A percentile compares a stretch with the other conserved stretches of the same genome.
Conservation (phyloP, 1,140 invertebrate species). For the Olivierus martensii region DNA sequence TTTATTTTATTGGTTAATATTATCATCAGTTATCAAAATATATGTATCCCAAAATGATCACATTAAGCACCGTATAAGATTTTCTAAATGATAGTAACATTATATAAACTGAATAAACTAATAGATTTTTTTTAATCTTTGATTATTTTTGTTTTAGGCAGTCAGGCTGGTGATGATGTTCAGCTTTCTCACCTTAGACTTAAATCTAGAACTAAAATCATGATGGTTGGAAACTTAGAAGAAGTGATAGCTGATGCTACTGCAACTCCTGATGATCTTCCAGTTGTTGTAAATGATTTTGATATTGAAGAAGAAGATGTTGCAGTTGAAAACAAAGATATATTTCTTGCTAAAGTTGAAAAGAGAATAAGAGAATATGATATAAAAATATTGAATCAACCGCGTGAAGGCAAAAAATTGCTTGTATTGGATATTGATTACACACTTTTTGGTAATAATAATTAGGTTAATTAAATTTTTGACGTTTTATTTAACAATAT, state of each 20-base stretch:
- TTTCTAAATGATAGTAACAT: too few species aligned
- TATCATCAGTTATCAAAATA: too few species aligned
- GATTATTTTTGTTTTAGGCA: background rate
- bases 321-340: constrained; percentile 61
- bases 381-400: constrained; percentile 64
- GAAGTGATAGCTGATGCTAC: constrained; percentile 71
- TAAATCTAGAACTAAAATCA: constrained; percentile 61
- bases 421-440: constrained; percentile 95
- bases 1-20: too few species aligned
- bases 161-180: background rate
- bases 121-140: too few species aligned
- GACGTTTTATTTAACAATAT: too few species aligned
- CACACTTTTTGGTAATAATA: constrained; percentile 55
- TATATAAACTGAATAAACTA: too few species aligned
- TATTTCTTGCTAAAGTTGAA: constrained; percentile 47
- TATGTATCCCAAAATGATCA: too few species aligned
- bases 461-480: constrained; percentile 10
- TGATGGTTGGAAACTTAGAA: constrained; percentile 94
- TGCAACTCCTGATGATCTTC: constrained; percentile 54
- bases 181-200: constrained; percentile 13
- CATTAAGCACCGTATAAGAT: too few species aligned
- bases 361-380: constrained; percentile 72
- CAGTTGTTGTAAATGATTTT: constrained; percentile 69
- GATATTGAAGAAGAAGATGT: constrained; percentile 62
- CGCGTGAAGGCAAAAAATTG: constrained; percentile 69